A percentile compares a stretch with the other conserved stretches of the same genome.
Conservation (phyloP, 1,140 invertebrate genomes). For the Lysiphlebus fabarum region DNA sequence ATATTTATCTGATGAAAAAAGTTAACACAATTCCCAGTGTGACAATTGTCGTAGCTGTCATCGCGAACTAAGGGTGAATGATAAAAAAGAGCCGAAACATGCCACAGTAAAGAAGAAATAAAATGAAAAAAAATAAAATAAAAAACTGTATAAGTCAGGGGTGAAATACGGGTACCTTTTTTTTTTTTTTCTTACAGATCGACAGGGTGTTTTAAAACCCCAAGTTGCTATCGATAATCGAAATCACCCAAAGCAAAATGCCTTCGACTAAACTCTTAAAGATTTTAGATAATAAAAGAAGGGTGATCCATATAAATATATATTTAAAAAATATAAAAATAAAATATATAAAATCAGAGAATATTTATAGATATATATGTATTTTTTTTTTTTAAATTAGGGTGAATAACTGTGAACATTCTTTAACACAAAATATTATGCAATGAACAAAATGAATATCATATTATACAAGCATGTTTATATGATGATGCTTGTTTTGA, state of each 20-base stretch:
- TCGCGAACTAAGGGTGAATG: background rate
- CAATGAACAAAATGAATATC: background rate
- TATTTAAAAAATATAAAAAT: background rate
- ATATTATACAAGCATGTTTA: background rate
- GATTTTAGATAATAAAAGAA: background rate
- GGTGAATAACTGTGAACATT: slow-evolving; percentile 17
- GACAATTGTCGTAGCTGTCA: slow-evolving; percentile 5
- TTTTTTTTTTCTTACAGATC: slow-evolving; percentile 5
- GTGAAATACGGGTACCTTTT: slow-evolving; percentile 7
- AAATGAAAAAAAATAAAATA: slow-evolving; percentile 5
- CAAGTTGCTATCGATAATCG: slow-evolving; percentile 24
- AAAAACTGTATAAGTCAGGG: slow-evolving; percentile 1
- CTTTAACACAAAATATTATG: slow-evolving; percentile 1
- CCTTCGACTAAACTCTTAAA: background rate
- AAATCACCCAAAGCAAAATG: slow-evolving; percentile 19
- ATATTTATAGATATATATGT: too few species aligned
- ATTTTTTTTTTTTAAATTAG: background rate
- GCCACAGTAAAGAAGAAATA: background rate
- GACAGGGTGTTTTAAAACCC: slow-evolving; percentile 23
- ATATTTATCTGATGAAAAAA: background rate
- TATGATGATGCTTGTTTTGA: background rate
- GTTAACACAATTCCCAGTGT: background rate
- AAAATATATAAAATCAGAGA: slow-evolving; percentile 4
- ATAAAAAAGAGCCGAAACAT: slow-evolving; percentile 13
- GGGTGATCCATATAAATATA: too few species aligned